Conservation (phyloP, 1,140 invertebrate genomes). For the Cylas formicarius region DNA sequence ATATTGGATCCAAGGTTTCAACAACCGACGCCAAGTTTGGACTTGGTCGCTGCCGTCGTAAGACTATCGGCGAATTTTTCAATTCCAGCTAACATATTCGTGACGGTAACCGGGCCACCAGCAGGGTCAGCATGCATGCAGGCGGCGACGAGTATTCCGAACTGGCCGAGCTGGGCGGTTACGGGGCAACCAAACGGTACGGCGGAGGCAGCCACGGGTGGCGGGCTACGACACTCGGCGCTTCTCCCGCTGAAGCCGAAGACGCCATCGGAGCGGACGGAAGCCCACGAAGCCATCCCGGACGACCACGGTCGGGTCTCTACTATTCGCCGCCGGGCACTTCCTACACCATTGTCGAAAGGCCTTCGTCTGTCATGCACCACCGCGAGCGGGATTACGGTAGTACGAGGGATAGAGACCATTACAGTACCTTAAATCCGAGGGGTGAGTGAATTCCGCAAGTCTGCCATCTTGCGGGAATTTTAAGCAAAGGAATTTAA, state of each 20-base stretch:
- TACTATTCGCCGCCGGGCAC: slow-evolving; percentile 67
- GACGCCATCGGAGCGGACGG: slow-evolving; percentile 41
- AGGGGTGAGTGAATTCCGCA: slow-evolving; percentile 42
- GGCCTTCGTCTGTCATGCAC: slow-evolving; percentile 65
- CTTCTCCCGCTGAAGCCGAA: slow-evolving; percentile 42
- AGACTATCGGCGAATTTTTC: too few species aligned
- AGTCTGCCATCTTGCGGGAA: too few species aligned
- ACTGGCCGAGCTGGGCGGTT: slow-evolving; percentile 43
- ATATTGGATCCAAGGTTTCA: too few species aligned
- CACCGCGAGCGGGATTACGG: slow-evolving; percentile 40
- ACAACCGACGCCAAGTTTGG: too few species aligned
- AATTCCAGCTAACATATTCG: slow-evolving; percentile 36
- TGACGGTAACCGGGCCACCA: slow-evolving; percentile 46
- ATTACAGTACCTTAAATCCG: slow-evolving; percentile 45
- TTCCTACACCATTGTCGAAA: slow-evolving; percentile 77
- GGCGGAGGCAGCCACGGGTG: slow-evolving; percentile 42
- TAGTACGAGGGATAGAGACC: slow-evolving; percentile 40
- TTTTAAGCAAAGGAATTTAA: too few species aligned
- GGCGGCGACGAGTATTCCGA: slow-evolving; percentile 51
- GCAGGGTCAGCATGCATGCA: slow-evolving; percentile 27
- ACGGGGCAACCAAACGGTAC: slow-evolving; percentile 40
- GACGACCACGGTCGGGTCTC: slow-evolving; percentile 50
- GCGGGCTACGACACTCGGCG: slow-evolving; percentile 34
- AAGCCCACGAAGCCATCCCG: slow-evolving; percentile 37
- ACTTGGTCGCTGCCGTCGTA: too few species aligned